Percentiles rank a stretch among this genome's conserved stretches.
Evolutionary conservation across 2,888 invertebrate species (phyloP).

Genomic region (Leptinotarsa juncta): DNA sequence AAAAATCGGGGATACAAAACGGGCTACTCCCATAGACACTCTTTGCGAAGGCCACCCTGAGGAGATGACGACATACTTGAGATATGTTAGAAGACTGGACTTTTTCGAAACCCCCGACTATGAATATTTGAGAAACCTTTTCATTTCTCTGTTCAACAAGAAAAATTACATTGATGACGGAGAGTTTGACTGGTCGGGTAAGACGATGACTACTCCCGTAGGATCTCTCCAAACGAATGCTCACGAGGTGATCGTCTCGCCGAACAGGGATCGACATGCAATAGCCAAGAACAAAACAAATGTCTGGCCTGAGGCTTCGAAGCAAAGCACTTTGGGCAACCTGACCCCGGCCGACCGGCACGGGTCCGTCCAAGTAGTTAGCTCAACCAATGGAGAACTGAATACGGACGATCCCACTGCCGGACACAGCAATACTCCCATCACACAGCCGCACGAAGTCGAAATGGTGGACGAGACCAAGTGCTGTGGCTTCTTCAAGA

Average conservation of each 20-base stretch:
- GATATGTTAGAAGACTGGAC: slow-evolving; percentile 96
- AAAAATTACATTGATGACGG: slow-evolving; percentile 90
- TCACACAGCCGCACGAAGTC: slow-evolving; percentile 91
- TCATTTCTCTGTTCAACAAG: slow-evolving; percentile 90
- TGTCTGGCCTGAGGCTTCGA: slow-evolving; percentile 88
- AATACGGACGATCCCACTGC: slow-evolving; percentile 96
- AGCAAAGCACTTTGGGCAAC: slow-evolving; percentile 84
- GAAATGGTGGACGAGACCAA: slow-evolving; percentile 98
- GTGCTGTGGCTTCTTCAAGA: slow-evolving; percentile 99
- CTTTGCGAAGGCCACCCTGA: slow-evolving; percentile 90
- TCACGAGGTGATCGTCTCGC: slow-evolving; percentile 91
- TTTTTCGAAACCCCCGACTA: slow-evolving; percentile 99
- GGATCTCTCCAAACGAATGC: slow-evolving; percentile 92
- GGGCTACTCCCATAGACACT: slow-evolving; percentile 97
- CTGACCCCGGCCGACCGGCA: slow-evolving; percentile 95
- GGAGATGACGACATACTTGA: slow-evolving; percentile 97
- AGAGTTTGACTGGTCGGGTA: slow-evolving; percentile 96
- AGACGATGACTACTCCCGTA: slow-evolving; percentile 84
- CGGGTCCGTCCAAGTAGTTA: slow-evolving; percentile 98
- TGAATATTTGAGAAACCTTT: slow-evolving; percentile 96
- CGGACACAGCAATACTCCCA: slow-evolving; percentile 97
- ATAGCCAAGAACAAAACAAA: slow-evolving; percentile 83
- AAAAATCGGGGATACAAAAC: slow-evolving; percentile 99
- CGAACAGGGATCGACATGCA: slow-evolving; percentile 86
- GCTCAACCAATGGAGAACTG: slow-evolving; percentile 96